These are phyloP conservation scores for Apogon hyalosoma DNA, from an alignment of 2,797 vertebrate genomes.

Conservation along the genomic window DNA sequence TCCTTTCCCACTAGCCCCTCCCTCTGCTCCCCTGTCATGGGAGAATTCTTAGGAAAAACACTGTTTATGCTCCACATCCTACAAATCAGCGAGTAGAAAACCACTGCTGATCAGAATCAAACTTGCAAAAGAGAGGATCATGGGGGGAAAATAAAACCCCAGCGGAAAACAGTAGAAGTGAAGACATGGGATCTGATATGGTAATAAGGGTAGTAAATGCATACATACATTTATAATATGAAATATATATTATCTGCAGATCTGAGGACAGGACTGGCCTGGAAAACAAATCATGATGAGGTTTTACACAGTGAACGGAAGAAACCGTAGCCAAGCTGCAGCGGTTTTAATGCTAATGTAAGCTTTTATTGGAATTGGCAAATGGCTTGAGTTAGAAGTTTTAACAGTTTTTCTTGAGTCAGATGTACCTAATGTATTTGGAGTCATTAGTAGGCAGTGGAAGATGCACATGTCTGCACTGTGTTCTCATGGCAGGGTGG, in stretches of 20 bases:
- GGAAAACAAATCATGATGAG: slow-evolving; percentile 6
- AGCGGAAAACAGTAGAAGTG: slow-evolving; percentile 3
- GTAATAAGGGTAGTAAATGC: slow-evolving; percentile 25
- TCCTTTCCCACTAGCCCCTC: slow-evolving; percentile 41
- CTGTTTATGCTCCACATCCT: slow-evolving; percentile 70
- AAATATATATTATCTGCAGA: slow-evolving; percentile 3
- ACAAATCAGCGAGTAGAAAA: slow-evolving; percentile 77
- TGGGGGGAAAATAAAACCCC: slow-evolving; percentile 35
- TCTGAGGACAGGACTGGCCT: slow-evolving; percentile 6
- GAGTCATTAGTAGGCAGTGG: slow-evolving; percentile 4
- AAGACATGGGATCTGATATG: slow-evolving; percentile 13
- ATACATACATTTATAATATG: slow-evolving; percentile 24
- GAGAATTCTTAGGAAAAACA: slow-evolving; percentile 69
- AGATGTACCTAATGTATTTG: slow-evolving; percentile 5
- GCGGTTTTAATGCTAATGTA: slow-evolving; percentile 23
- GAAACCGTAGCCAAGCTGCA: slow-evolving; percentile 14
- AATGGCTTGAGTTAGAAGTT: slow-evolving; percentile 20
- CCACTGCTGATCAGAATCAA: slow-evolving; percentile 65
- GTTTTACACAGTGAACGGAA: slow-evolving; percentile 1
- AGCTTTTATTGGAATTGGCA: slow-evolving; percentile 21
- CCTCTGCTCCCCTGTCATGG: slow-evolving; percentile 37
- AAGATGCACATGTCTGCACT: slow-evolving; percentile 3
- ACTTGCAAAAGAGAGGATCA: slow-evolving; percentile 23
- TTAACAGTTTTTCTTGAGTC: slow-evolving; percentile 1
- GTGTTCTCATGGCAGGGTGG: not conserved